Percentiles rank a stretch among this genome's conserved stretches.
Conservation (phyloP, 2,797 vertebrate genomes). For the Borostomias antarcticus region DNA sequence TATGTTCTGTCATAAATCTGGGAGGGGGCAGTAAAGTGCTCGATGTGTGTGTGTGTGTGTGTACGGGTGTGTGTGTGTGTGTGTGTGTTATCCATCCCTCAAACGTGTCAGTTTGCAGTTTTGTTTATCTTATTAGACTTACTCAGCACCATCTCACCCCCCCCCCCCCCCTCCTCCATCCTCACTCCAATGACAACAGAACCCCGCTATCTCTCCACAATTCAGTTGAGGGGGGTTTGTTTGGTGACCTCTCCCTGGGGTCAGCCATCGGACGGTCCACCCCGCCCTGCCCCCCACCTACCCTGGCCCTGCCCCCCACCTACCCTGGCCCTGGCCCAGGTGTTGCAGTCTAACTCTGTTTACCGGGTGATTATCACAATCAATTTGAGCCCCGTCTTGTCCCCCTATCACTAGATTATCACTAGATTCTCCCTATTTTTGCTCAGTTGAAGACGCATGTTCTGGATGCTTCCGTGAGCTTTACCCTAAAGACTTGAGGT, state of each 20-base stretch:
- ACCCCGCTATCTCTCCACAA: not conserved
- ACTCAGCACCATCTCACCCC: not conserved
- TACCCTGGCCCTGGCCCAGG: not conserved
- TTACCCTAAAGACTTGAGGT: not conserved
- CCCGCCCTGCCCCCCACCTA: no score
- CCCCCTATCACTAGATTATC: slow-evolving; percentile 8
- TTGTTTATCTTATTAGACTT: slow-evolving; percentile 1
- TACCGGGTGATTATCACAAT: slow-evolving; percentile 10
- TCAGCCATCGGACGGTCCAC: no score
- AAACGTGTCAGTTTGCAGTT: not conserved
- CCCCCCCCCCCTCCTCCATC: not conserved
- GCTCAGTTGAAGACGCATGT: not conserved
- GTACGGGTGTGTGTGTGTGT: slow-evolving; percentile 6
- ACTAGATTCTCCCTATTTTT: slow-evolving; percentile 16
- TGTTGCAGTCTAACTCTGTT: slow-evolving; percentile 2
- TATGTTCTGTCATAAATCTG: not conserved
- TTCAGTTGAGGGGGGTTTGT: not conserved
- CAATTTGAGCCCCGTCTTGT: not conserved
- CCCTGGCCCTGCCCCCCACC: not conserved
- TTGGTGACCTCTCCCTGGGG: not conserved
- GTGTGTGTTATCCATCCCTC: slow-evolving; percentile 4
- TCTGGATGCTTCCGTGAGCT: not conserved
- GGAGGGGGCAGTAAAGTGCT: not conserved
- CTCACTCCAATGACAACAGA: not conserved
- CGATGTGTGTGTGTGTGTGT: not conserved